Conservation (phyloP, 2,888 invertebrate genomes). For the Eutolmus rufibarbis region DNA sequence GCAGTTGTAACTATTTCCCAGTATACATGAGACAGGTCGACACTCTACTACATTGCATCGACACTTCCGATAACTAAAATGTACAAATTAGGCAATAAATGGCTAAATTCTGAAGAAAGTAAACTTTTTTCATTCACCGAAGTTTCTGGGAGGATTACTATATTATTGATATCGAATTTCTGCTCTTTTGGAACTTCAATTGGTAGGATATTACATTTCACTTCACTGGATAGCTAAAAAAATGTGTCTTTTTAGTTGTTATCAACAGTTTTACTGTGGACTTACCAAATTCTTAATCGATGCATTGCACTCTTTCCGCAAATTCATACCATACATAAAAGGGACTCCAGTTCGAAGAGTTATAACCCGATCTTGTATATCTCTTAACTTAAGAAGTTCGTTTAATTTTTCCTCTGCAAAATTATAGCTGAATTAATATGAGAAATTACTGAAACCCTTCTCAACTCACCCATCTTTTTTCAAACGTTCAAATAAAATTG, state of each 20-base stretch:
- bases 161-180: neutral
- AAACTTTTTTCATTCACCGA: neutral
- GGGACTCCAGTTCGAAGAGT: slow-evolving; percentile 51
- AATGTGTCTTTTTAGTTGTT: neutral
- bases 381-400: slow-evolving; percentile 52
- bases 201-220: neutral
- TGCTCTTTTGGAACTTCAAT: neutral
- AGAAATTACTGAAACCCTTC: neutral
- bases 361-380: slow-evolving; percentile 53
- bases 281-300: slow-evolving; percentile 55
- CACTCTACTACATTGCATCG: neutral
- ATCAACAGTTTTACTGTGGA: neutral
- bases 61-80: slow-evolving; percentile 7
- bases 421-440: neutral
- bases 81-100: neutral
- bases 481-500: neutral
- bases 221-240: slow-evolving; percentile 5
- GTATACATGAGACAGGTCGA: neutral
- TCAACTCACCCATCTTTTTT: neutral
- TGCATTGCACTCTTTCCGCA: slow-evolving; percentile 52
- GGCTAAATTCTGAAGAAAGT: neutral
- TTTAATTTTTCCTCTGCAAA: slow-evolving; percentile 54
- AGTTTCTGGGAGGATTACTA: neutral
- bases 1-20: neutral
- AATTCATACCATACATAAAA: slow-evolving; percentile 52